Evolutionary conservation across 2,113 vertebrate genomes (phyloP).

Genomic region (Nanorana parkeri): DNA sequence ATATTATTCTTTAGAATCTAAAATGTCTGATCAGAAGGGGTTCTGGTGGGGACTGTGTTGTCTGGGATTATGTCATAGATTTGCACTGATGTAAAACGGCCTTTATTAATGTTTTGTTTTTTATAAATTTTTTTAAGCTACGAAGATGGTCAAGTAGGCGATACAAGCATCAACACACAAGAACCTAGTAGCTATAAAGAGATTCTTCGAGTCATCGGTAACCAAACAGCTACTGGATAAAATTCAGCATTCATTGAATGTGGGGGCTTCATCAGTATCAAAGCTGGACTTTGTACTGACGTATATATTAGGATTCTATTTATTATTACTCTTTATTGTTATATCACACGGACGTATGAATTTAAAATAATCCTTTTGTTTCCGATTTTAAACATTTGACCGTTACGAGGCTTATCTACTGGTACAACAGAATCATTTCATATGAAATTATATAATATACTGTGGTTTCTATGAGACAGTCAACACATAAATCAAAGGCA

Average conservation of each 20-base stretch:
- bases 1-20: too few relatives aligned
- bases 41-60: too few relatives aligned
- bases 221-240: slow-evolving; percentile 89
- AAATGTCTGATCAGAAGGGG: too few relatives aligned
- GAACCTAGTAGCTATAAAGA: slow-evolving; percentile 86
- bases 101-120: not conserved
- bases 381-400: slow-evolving; percentile 66
- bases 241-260: slow-evolving; percentile 70
- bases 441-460: slow-evolving; percentile 65
- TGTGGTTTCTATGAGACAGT: slow-evolving; percentile 69
- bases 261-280: slow-evolving; percentile 76
- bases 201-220: slow-evolving; percentile 90
- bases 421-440: slow-evolving; percentile 65
- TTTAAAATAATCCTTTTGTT: slow-evolving; percentile 75
- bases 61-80: too few relatives aligned
- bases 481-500: not conserved
- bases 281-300: slow-evolving; percentile 88
- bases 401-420: not conserved
- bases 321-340: slow-evolving; percentile 62
- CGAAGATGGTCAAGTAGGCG: slow-evolving; percentile 89
- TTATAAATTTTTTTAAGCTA: slow-evolving; percentile 75
- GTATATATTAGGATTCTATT: slow-evolving; percentile 74
- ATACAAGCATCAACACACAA: slow-evolving; percentile 89
- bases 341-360: slow-evolving; percentile 22
- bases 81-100: too few relatives aligned